These are phyloP conservation scores for Apamea epomidion DNA, from an alignment of 2,888 invertebrate species.

Conservation along the genomic window DNA sequence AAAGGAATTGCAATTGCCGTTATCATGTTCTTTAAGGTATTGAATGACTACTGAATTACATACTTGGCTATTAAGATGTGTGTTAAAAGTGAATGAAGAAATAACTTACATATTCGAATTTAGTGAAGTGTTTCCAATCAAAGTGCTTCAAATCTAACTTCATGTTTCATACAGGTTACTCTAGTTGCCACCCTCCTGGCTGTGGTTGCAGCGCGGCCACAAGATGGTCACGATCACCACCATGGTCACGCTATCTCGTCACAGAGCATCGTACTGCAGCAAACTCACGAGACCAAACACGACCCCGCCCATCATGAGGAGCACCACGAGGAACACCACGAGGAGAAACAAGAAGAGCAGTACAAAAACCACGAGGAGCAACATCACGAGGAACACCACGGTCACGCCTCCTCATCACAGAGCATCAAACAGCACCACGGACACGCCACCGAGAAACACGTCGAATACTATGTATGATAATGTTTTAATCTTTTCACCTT, in stretches of 20 bases:
- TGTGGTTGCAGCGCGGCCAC: constrained; percentile 50
- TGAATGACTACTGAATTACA: background rate
- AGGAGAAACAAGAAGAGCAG: background rate
- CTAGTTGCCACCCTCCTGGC: constrained; percentile 38
- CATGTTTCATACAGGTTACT: constrained; percentile 24
- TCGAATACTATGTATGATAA: constrained; percentile 57
- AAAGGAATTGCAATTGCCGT: background rate
- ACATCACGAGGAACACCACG: constrained; percentile 46
- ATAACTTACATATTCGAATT: background rate
- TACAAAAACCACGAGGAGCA: background rate
- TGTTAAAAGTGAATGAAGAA: background rate
- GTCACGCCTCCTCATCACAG: no score
- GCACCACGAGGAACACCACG: background rate
- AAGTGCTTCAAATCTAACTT: background rate
- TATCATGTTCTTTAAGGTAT: constrained; percentile 53
- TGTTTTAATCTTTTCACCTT: background rate
- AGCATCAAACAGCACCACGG: background rate
- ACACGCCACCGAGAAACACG: constrained; percentile 57
- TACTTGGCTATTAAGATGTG: background rate
- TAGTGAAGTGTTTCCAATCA: background rate
- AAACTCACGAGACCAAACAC: constrained; percentile 3
- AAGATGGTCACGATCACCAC: constrained; percentile 60
- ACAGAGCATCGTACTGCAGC: constrained; percentile 65
- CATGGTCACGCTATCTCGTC: constrained; percentile 74
- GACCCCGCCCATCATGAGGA: background rate